Evolutionary conservation across 2,113 vertebrate species (phyloP), one percentile per base, ranked within the genome.

Genomic region (Sapayoa aenigma): DNA sequence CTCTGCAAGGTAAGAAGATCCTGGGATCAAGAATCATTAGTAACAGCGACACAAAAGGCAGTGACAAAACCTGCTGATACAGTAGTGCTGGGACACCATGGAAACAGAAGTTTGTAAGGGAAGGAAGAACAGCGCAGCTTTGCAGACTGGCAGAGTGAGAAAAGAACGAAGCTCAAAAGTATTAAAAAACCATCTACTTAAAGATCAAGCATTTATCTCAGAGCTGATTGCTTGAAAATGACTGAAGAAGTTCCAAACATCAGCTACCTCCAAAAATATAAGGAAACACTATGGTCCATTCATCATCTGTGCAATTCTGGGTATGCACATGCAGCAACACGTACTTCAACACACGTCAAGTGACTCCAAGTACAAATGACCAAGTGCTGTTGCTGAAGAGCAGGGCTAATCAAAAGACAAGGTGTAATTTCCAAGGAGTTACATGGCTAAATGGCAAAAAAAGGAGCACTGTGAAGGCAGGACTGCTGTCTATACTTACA

Each of bases 31-130:
- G 35, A 86, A 65, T 30, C 49, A 46, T 5, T 28, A 59, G 18
- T 20, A 59, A 75, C 11, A 1, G 0, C 9, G 22, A 25, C 41
- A 84, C 14, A 77, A 73, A 83, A 65, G 0, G 0, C 3, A 39
- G 6, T 28, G 84, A 37, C 27, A 65, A 81, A 83, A 67, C 13
- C 53, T 79, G 25, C 44, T 75, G 22, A 27, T 0, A 60, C 13
- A 17, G 6, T 28, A 24, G 16, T 41, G 14, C 47, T 37, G 13
- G n/a, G 31, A 72, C 39, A 30, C 23, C 15, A 22, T 2, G 13
- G 60, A 59, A 87, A 37, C 5, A 31, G 10, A 31, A 5, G 1
- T 63, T 90, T 55, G 1, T 3, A 82, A 5, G 9, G 60, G 12
- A 35, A 65, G 14, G 21, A 87, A 81, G 12, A 88, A 75, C 2